Percentiles rank a stretch among this genome's conserved stretches.
Conservation (phyloP, 1,140 invertebrate genomes). For the Bombus confusus region DNA sequence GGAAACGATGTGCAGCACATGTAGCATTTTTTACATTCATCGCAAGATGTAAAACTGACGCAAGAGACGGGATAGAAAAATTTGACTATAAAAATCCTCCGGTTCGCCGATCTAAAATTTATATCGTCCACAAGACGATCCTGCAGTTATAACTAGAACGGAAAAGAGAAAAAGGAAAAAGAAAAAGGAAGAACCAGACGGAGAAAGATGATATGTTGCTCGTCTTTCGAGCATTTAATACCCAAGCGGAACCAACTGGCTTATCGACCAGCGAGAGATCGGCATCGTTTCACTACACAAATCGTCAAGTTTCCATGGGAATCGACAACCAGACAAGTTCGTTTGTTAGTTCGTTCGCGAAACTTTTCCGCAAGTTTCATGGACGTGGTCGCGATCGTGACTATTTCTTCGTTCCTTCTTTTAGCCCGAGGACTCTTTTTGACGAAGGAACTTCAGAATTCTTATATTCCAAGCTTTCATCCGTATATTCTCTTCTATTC, state of each 20-base stretch:
- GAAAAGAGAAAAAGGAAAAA: not conserved
- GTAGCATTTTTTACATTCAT: not conserved
- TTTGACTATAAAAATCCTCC: not conserved
- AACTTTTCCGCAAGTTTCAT: slow-evolving; percentile 51
- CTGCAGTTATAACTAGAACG: not conserved
- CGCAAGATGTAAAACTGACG: not conserved
- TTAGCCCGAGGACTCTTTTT: slow-evolving; percentile 6
- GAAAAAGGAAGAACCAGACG: not conserved
- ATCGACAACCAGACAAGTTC: slow-evolving; percentile 49
- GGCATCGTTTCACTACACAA: slow-evolving; percentile 48
- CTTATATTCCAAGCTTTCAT: not conserved
- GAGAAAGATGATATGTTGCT: not conserved
- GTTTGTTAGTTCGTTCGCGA: slow-evolving; percentile 54
- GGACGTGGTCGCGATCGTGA: not conserved
- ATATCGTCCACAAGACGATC: too few species aligned
- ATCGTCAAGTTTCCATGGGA: slow-evolving; percentile 37
- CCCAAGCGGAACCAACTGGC: not conserved
- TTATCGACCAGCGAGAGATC: slow-evolving; percentile 47
- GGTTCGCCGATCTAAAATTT: not conserved
- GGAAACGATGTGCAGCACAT: not conserved
- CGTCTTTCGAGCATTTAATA: slow-evolving; percentile 42
- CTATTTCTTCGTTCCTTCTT: slow-evolving; percentile 18
- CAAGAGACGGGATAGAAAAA: not conserved
- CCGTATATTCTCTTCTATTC: too few species aligned
- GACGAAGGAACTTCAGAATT: slow-evolving; percentile 44